Evolutionary conservation across 2,797 vertebrate genomes (phyloP), one percentile per base, ranked within the genome.

Genomic region (Benthosema pterotum): DNA sequence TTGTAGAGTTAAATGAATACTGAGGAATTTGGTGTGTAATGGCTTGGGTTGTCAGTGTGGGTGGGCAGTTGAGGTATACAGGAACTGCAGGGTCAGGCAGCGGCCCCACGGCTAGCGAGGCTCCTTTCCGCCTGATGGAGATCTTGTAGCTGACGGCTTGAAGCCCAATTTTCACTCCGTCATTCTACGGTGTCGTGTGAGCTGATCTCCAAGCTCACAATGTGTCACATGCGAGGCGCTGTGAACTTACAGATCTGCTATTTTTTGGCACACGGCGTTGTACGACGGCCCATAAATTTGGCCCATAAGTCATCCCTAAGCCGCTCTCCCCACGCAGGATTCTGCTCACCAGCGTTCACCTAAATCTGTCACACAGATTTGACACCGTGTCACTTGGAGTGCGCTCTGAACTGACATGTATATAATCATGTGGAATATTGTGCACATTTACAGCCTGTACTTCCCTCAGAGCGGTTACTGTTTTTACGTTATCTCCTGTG

Each of bases 291-390:
- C 32, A 38, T 38, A 38, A 11, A 38, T 38, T 11, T 9, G 32
- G 32, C n/a, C n/a, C 32, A 38, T 38, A 38, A 91, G 89, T 93
- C 93, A 90, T 94, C 87, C 92, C 83, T 93, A 85, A 93, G 94
- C 93, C 83, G 89, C 92, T 86, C 94, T 95, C 94, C 94, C 93
- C 93, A 85, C 92, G 91, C 92, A 92, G 93, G 93, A 93, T 88
- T 92, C 90, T 92, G 92, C 92, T 94, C 93, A 86, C 94, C 93
- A 91, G 94, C 92, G 89, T 96, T 99, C 96, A 98, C 97, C 96
- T 97, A 96, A 99, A 98, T 98, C 96, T 99, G 96, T 99, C 96
- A 97, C 92, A 94, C 95, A 98, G 95, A 99, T 99, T 97, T 98
- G 96, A 97, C 96, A 96, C 95, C 82, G 87, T 91, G 91, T 96